Conservation (phyloP, 2,113 vertebrate species). For the Muscicapa adusta region DNA sequence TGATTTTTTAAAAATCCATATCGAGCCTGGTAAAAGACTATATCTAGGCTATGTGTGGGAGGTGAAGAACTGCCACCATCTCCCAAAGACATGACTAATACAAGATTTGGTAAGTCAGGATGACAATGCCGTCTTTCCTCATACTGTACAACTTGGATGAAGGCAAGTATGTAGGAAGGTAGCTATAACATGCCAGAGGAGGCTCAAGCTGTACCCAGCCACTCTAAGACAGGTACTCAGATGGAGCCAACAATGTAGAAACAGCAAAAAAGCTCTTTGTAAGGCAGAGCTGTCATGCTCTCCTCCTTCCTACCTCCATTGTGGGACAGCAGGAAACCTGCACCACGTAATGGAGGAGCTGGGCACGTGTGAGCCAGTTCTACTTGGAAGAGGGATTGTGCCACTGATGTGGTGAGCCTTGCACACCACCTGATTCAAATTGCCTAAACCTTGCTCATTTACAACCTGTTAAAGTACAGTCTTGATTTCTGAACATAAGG, state of each 20-base stretch:
- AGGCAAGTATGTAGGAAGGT: slow-evolving; percentile 33
- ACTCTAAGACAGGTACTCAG: background rate
- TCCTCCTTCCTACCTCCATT: background rate
- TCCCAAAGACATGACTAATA: slow-evolving; percentile 58
- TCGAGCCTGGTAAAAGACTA: slow-evolving; percentile 1
- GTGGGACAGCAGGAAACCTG: background rate
- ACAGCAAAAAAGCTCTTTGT: background rate
- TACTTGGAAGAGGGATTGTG: background rate
- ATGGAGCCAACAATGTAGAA: background rate
- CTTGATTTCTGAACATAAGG: background rate
- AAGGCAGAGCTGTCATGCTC: background rate
- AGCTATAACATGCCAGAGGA: background rate
- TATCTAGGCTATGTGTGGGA: slow-evolving; percentile 44
- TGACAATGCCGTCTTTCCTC: slow-evolving; percentile 58
- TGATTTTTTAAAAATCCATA: background rate
- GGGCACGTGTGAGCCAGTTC: background rate
- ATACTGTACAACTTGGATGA: slow-evolving; percentile 19
- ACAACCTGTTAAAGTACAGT: background rate
- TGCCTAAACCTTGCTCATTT: background rate
- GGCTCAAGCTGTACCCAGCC: background rate
- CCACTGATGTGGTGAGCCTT: background rate
- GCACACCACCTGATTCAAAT: background rate
- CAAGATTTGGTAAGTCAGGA: slow-evolving; percentile 54
- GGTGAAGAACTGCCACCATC: slow-evolving; percentile 55
- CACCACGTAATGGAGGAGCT: background rate